These are phyloP conservation scores for Argentina silus DNA, from an alignment of 2,797 vertebrate genomes.

Conservation along the genomic window DNA sequence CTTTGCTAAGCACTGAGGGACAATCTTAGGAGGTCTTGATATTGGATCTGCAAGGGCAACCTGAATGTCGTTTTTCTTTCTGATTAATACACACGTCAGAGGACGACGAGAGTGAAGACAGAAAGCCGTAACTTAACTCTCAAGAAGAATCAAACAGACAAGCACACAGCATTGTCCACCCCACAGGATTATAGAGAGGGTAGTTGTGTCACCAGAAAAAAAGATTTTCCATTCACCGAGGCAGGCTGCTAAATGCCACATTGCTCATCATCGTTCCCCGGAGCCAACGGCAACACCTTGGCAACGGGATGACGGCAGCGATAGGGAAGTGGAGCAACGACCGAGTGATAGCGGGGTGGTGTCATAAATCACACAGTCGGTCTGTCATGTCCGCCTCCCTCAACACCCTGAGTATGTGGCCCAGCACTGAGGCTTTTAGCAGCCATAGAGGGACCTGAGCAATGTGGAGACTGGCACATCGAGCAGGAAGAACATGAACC, in stretches of 20 bases:
- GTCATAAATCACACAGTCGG: slow-evolving; percentile 36
- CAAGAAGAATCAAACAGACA: not conserved
- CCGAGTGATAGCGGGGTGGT: slow-evolving; percentile 13
- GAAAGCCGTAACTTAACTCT: not conserved
- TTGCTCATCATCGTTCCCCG: slow-evolving; percentile 17
- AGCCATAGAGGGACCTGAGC: not conserved
- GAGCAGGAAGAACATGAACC: not conserved
- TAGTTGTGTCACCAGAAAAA: not conserved
- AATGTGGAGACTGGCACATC: not conserved
- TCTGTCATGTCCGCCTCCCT: slow-evolving; percentile 32
- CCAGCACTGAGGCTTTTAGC: not conserved
- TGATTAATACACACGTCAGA: too few species aligned
- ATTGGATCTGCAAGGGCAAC: not conserved
- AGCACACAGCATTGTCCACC: not conserved
- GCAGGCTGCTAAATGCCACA: slow-evolving; percentile 19
- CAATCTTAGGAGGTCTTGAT: not conserved
- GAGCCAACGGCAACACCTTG: slow-evolving; percentile 36
- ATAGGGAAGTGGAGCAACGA: slow-evolving; percentile 39
- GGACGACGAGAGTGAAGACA: too few species aligned
- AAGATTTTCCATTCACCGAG: slow-evolving; percentile 16
- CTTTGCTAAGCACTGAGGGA: not conserved
- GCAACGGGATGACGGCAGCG: slow-evolving; percentile 34
- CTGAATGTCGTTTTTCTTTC: not conserved
- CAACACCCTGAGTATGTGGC: not conserved
- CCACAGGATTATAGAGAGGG: not conserved